phyloP scores from a whole-genome alignment of 2,113 vertebrate species.

The Daubentonia madagascariensis region DNA sequence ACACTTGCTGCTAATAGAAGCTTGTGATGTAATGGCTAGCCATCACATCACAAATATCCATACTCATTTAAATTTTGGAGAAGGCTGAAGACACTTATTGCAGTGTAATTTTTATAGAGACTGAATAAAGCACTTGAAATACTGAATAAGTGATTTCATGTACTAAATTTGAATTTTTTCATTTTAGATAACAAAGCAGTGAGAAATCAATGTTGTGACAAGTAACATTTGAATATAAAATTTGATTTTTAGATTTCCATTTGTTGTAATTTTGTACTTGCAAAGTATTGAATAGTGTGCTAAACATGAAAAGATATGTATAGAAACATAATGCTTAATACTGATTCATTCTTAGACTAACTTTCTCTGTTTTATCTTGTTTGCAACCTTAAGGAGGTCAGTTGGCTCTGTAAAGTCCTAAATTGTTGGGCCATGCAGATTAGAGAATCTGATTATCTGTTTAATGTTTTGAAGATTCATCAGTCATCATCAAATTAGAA shows the following conservation, averaged over 20 bases:
- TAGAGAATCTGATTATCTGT: slow-evolving; percentile 49
- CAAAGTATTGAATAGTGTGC: not conserved
- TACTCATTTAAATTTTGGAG: slow-evolving; percentile 48
- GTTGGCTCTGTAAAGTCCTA: not conserved
- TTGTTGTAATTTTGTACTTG: not conserved
- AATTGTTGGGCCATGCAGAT: slow-evolving; percentile 26
- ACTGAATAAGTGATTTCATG: not conserved
- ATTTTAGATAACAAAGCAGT: not conserved
- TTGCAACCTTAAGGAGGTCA: not conserved
- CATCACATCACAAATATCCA: slow-evolving; percentile 49
- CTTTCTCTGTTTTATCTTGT: slow-evolving; percentile 20
- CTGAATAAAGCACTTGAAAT: slow-evolving; percentile 37
- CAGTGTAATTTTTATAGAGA: slow-evolving; percentile 29
- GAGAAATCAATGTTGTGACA: not conserved
- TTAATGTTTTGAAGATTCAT: slow-evolving; percentile 59
- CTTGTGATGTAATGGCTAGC: slow-evolving; percentile 47
- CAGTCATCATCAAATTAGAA: slow-evolving; percentile 53
- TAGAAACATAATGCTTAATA: not conserved
- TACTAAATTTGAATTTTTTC: not conserved
- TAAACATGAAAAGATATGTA: not conserved
- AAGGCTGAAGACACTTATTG: not conserved
- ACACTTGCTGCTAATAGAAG: slow-evolving; percentile 57
- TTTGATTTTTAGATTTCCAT: not conserved
- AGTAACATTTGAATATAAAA: slow-evolving; percentile 23
- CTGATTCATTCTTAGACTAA: not conserved